These are phyloP conservation scores for Hartigia nigra DNA, from an alignment of 2,888 invertebrate genomes.

Conservation along the genomic window DNA sequence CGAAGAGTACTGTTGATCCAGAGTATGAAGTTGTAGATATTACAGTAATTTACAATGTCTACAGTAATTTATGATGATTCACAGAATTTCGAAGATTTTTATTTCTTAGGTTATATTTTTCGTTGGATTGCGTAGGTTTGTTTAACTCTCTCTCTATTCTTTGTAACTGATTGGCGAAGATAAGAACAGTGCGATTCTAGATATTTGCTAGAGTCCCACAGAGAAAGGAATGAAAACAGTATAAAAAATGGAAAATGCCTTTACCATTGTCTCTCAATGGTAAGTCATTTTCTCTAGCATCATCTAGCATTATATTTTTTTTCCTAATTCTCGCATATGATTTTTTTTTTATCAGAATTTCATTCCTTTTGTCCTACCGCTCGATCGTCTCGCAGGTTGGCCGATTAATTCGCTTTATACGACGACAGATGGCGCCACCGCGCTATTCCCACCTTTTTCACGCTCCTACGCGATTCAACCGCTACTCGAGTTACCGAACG, in stretches of 20 bases:
- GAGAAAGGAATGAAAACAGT: background rate
- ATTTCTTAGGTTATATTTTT: too few relatives aligned
- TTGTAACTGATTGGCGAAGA: too few relatives aligned
- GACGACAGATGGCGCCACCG: background rate
- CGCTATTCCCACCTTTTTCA: background rate
- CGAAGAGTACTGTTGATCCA: background rate
- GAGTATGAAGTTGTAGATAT: background rate
- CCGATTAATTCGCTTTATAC: background rate
- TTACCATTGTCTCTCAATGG: background rate
- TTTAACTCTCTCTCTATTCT: too few relatives aligned
- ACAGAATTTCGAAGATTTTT: too few relatives aligned
- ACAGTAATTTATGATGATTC: too few relatives aligned
- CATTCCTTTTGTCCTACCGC: background rate
- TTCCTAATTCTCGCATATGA: background rate
- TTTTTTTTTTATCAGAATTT: background rate
- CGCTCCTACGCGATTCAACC: background rate
- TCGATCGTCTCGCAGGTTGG: background rate
- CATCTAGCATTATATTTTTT: background rate
- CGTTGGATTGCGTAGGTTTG: too few relatives aligned
- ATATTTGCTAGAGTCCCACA: background rate
- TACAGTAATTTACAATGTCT: too few relatives aligned
- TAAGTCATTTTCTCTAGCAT: too few relatives aligned
- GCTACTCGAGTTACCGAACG: constrained; percentile 5
- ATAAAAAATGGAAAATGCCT: background rate
- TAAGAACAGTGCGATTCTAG: background rate